Base-by-base conservation (phyloP, 2,797 vertebrate species). In the Sebastes steindachneri region DNA sequence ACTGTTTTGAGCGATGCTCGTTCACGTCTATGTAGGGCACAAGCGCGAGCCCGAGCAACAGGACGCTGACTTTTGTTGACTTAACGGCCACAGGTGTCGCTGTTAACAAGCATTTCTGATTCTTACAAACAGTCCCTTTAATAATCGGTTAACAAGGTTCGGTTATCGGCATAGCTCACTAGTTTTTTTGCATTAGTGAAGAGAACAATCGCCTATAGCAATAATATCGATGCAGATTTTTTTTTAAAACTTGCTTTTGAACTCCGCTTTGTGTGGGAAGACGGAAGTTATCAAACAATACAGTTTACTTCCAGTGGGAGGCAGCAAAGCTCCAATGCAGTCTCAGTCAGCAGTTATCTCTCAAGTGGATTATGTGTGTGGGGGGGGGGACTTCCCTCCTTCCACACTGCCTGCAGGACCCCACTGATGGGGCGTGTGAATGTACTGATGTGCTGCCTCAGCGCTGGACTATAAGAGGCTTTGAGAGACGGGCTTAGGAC, bases 381-480 rank as follows among this genome's bases (percentile, higher is more conserved):
- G 15, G 21, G 21, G 23, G 58, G 21, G 11, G 21, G 35, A 3
- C 31, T 53, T 26, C 35, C 75, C 69, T 33, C 72, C 78, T 77
- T 69, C 15, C 54, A n/a, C 63, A 4, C 65, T 17, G 71, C 62
- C 69, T 70, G 59, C 76, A 78, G 45, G 66, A 57, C n/a, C 63
- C 31, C 31, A 17, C 15, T 35, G 82, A 33, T 12, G 68, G 63
- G 64, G 70, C 8, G 55, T 54, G 35, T 57, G 72, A 65, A 55
- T 64, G 70, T 74, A 35, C 64, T 35, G 70, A 82, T 75, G 76
- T 82, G 80, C 84, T 85, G 72, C 79, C 70, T 91, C 84, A 89
- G 87, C 68, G 2, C 75, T 75, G 35, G 75, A 14, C 48, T 86
- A 84, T 91, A 92, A 92, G 92, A 89, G 74, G 92, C 90, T 93